Base-by-base conservation (phyloP, 2,113 vertebrate species). In the Otocyon megalotis region DNA sequence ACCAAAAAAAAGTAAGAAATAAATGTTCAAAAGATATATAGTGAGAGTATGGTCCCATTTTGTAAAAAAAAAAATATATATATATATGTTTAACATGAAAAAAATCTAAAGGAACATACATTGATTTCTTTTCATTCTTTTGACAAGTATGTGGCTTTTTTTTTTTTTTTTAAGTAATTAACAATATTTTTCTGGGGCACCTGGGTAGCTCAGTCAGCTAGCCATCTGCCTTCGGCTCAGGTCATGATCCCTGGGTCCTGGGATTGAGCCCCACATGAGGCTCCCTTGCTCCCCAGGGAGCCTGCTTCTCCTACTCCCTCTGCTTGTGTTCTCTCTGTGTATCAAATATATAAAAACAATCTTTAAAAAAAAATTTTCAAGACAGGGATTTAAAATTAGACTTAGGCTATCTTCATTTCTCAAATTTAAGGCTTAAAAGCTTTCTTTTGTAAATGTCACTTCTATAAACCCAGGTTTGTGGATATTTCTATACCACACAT, bases 401-500 rank as follows among this genome's bases (percentile, higher is more conserved):
- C 35, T 81, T 88, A 32, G 0, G 53, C 20, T 24, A 8, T 30
- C 60, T 79, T 83, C 79, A 69, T 17, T 95, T 79, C 93, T 60
- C 77, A 83, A 79, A 92, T 74, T 72, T 95, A 81, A 94, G 63
- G 63, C 48, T 91, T 88, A 56, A 84, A 91, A 53, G 50, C 28
- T 50, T 54, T 71, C 26, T 88, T 74, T 93, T 82, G 1, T 74
- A 14, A 80, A 26, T 58, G 7, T 60, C 32, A 90, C 56, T 60
- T 60, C 74, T 13, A 82, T 15, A 93, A 91, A 53, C 72, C 43
- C 72, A 93, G 50, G 6, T 80, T 53, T 65, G 26, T 93, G 28
- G 4, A 62, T 67, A 84, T 87, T 53, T 67, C 77, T 65, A 1
- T 8, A n/a, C 16, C 72, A 77, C 1, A 87, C 10, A 71, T 0